Evolutionary conservation across 1,140 invertebrate species (phyloP).

Genomic region (Drosophila nasuta): DNA sequence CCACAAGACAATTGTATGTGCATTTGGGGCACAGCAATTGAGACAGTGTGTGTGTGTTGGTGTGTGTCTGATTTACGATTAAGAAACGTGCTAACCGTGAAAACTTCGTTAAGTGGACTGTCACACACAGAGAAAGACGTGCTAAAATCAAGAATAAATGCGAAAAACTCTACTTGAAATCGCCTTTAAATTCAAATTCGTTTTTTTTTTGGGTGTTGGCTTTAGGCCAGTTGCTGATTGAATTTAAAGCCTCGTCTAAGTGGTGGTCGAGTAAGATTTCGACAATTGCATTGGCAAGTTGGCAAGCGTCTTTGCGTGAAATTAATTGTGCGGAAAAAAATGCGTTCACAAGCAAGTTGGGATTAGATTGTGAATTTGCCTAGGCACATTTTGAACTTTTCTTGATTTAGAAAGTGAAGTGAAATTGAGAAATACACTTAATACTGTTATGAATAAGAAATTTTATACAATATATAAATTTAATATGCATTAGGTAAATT

Average conservation of each 20-base stretch:
- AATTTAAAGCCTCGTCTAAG: no score
- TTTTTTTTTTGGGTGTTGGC: not conserved
- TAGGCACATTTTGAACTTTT: no score
- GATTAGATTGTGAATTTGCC: no score
- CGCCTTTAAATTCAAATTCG: not conserved
- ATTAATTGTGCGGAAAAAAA: no score
- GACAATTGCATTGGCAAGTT: no score
- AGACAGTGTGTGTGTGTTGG: not conserved
- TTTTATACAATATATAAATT: no score
- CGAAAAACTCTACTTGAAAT: not conserved
- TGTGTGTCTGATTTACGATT: slow-evolving; percentile 5
- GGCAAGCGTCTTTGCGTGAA: no score
- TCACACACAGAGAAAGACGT: not conserved
- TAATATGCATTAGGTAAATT: not conserved
- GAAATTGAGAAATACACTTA: no score
- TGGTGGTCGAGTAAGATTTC: no score
- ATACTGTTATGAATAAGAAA: no score
- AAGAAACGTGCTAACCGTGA: slow-evolving; percentile 1
- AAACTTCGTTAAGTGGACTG: slow-evolving; percentile 6
- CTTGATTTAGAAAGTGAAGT: no score
- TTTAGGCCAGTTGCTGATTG: not conserved
- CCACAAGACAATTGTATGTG: not conserved
- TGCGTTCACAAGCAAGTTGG: no score
- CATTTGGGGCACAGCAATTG: not conserved
- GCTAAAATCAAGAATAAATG: not conserved